These are phyloP conservation scores for Acanthiza pusilla DNA, from an alignment of 2,797 vertebrate genomes.

Conservation along the genomic window DNA sequence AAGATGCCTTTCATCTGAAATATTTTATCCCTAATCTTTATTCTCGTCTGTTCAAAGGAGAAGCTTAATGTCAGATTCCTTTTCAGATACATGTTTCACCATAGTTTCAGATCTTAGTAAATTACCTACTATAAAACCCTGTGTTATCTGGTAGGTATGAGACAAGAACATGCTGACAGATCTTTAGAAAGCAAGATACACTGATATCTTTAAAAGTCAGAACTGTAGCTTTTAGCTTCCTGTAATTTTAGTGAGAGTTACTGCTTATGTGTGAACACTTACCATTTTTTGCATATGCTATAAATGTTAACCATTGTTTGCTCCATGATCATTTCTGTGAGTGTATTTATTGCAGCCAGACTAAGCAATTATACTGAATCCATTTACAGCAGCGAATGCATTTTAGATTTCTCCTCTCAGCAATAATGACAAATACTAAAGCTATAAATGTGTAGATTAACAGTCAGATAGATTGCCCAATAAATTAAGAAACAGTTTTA, in stretches of 20 bases:
- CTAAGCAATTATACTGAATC: slow-evolving; percentile 2
- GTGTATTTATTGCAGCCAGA: background rate
- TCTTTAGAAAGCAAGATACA: background rate
- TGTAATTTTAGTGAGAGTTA: background rate
- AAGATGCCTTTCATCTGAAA: background rate
- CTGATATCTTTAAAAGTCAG: background rate
- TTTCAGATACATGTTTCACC: background rate
- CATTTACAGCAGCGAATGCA: background rate
- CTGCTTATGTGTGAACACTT: background rate
- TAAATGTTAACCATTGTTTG: background rate
- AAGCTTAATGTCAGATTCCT: background rate
- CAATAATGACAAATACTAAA: background rate
- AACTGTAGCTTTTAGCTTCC: background rate
- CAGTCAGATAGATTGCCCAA: background rate
- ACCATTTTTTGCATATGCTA: background rate
- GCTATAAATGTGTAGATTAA: background rate
- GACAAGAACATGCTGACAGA: background rate
- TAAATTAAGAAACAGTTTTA: background rate
- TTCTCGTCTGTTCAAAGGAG: background rate
- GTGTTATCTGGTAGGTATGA: background rate
- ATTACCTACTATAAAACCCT: background rate
- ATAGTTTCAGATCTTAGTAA: background rate
- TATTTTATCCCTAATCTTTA: background rate
- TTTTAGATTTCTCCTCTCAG: background rate
- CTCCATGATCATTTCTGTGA: background rate